A percentile compares a stretch with the other conserved stretches of the same genome.
These are phyloP conservation scores for Glaucopsyche alexis DNA, from an alignment of 2,888 invertebrate genomes.

Conservation along the genomic window DNA sequence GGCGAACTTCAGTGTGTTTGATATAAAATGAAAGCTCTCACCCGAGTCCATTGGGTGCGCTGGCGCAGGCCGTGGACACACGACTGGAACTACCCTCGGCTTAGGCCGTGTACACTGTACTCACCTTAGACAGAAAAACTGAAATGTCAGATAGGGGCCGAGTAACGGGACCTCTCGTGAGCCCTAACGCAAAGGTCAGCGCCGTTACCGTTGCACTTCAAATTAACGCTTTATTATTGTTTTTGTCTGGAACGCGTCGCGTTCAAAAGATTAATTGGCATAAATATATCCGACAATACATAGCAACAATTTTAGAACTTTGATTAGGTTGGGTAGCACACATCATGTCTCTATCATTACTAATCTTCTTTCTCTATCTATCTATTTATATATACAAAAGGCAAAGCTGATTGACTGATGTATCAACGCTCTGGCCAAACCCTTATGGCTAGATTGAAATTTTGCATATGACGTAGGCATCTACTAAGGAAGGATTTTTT, in stretches of 20 bases:
- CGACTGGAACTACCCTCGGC: conserved; percentile 42
- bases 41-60: conserved; percentile 55
- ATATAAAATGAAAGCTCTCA: conserved; percentile 44
- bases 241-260: not conserved
- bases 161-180: conserved; percentile 42
- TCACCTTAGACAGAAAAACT: conserved; percentile 52
- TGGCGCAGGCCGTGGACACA: conserved; percentile 37
- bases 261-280: not conserved
- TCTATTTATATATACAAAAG: no score
- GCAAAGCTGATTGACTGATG: no score
- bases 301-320: no score
- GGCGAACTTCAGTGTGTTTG: not conserved
- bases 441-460: no score
- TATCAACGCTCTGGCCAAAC: no score
- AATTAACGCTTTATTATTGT: conserved; percentile 1
- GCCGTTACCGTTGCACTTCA: not conserved
- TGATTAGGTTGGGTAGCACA: no score
- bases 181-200: conserved; percentile 35
- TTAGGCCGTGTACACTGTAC: conserved; percentile 48
- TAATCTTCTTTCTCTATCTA: no score
- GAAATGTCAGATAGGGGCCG: conserved; percentile 58
- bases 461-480: no score
- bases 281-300: not conserved
- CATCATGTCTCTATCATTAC: no score
- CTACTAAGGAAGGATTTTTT: no score